A percentile compares a stretch with the other conserved stretches of the same genome.
These are phyloP conservation scores for Microplitis manilae DNA, from an alignment of 2,888 invertebrate species.

Conservation along the genomic window DNA sequence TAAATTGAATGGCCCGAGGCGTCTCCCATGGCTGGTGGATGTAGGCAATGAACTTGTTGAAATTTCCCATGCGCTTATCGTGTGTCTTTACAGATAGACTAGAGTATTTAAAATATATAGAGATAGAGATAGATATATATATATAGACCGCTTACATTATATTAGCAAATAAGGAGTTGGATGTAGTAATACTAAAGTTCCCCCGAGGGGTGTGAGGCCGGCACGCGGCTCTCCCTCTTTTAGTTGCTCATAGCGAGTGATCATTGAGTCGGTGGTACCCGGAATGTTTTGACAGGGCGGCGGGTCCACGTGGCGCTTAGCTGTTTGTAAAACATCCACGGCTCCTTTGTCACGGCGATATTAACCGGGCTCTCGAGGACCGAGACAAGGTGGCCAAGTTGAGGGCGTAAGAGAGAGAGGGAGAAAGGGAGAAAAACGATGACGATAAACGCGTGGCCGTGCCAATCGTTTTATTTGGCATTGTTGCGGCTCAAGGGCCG, in stretches of 20 bases:
- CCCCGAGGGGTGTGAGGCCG: slow-evolving; percentile 36
- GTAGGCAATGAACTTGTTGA: slow-evolving; percentile 34
- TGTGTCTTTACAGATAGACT: slow-evolving; percentile 45
- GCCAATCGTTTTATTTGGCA: slow-evolving; percentile 57
- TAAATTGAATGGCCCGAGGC: slow-evolving; percentile 58
- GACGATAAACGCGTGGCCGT: slow-evolving; percentile 48
- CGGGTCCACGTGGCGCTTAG: slow-evolving; percentile 66
- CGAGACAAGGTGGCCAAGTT: neutral
- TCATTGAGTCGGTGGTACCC: slow-evolving; percentile 38
- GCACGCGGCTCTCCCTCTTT: slow-evolving; percentile 33
- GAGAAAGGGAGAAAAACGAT: slow-evolving; percentile 23
- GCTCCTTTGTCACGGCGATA: slow-evolving; percentile 67
- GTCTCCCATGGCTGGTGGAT: slow-evolving; percentile 44
- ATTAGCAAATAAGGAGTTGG: slow-evolving; percentile 15
- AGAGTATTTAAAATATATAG: slow-evolving; percentile 32
- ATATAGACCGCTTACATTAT: neutral
- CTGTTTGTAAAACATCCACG: slow-evolving; percentile 71
- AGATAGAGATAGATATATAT: too few relatives aligned
- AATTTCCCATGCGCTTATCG: slow-evolving; percentile 63
- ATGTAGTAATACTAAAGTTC: neutral
- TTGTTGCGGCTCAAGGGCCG: slow-evolving; percentile 68
- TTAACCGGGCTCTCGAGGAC: slow-evolving; percentile 63
- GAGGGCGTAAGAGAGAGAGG: slow-evolving; percentile 5
- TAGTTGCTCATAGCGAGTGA: slow-evolving; percentile 37
- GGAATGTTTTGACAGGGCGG: slow-evolving; percentile 70